Conservation (phyloP, 2,797 vertebrate genomes). For the Characodon lateralis region DNA sequence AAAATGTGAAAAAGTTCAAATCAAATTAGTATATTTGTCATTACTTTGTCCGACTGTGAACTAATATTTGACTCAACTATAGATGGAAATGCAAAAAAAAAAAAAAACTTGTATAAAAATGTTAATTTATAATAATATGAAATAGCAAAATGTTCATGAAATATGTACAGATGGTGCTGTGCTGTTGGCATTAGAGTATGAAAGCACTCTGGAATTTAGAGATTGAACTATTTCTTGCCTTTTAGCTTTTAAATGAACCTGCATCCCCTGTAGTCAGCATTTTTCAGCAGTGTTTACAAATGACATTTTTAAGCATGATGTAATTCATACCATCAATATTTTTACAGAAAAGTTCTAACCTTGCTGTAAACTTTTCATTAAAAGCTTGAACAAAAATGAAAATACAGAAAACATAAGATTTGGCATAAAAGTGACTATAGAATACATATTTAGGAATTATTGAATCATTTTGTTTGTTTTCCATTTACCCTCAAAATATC, state of each 20-base stretch:
- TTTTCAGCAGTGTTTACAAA: slow-evolving; percentile 26
- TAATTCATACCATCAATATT: slow-evolving; percentile 4
- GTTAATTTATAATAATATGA: slow-evolving; percentile 55
- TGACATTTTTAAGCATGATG: slow-evolving; percentile 2
- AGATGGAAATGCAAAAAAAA: slow-evolving; percentile 36
- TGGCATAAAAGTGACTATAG: slow-evolving; percentile 9
- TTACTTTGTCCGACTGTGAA: background rate
- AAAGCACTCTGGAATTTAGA: slow-evolving; percentile 59
- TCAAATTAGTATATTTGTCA: too few species aligned
- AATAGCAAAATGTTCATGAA: slow-evolving; percentile 55
- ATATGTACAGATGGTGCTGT: slow-evolving; percentile 66
- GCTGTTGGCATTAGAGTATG: slow-evolving; percentile 62
- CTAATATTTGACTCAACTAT: slow-evolving; percentile 62
- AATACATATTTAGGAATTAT: background rate
- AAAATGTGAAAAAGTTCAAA: too few species aligned
- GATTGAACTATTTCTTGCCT: slow-evolving; percentile 61
- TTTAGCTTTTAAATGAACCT: slow-evolving; percentile 47
- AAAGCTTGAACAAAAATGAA: background rate
- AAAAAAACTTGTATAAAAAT: slow-evolving; percentile 61
- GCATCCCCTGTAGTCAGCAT: slow-evolving; percentile 48
- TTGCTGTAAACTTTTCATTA: slow-evolving; percentile 22
- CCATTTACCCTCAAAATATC: slow-evolving; percentile 3
- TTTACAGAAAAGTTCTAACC: slow-evolving; percentile 12
- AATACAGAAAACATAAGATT: slow-evolving; percentile 9
- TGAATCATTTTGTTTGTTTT: slow-evolving; percentile 8